A percentile compares a stretch with the other conserved stretches of the same genome.
phyloP scores from a whole-genome alignment of 1,140 invertebrate species.

The Drosophila virilis region DNA sequence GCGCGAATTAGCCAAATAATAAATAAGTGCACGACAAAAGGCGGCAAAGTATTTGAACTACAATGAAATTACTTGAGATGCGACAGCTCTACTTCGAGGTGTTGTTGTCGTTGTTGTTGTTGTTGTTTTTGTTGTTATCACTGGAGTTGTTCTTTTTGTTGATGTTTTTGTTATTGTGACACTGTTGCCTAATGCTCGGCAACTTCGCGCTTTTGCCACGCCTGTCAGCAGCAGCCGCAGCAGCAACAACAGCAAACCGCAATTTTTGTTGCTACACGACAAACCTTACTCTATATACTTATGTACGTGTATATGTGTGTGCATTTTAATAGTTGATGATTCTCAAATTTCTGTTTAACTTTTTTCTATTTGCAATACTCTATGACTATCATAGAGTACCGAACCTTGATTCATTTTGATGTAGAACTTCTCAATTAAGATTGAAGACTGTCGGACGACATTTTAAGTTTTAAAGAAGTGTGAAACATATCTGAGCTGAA shows the following conservation, averaged over 20 bases:
- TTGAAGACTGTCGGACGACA: too few species aligned
- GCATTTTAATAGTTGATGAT: conserved; percentile 53
- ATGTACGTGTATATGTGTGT: neutral
- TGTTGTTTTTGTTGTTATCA: neutral
- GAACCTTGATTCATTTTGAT: too few species aligned
- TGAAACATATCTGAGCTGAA: too few species aligned
- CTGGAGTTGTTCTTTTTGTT: neutral
- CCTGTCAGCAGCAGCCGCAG: conserved; percentile 31
- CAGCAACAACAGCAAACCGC: conserved; percentile 16
- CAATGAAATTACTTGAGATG: conserved; percentile 75
- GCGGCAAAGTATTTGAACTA: conserved; percentile 71
- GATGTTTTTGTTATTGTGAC: conserved; percentile 5
- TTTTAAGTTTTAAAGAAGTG: too few species aligned
- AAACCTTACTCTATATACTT: conserved; percentile 45
- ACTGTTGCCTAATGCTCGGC: conserved; percentile 58
- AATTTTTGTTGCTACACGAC: conserved; percentile 34
- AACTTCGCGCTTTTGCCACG: conserved; percentile 41
- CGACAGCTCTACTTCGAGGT: neutral
- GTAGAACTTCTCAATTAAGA: too few species aligned
- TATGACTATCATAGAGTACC: too few species aligned
- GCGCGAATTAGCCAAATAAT: conserved; percentile 82
- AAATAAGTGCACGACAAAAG: conserved; percentile 80
- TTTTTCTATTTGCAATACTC: neutral
- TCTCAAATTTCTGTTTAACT: conserved; percentile 49
- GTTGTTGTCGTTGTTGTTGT: neutral